A percentile compares a stretch with the other conserved stretches of the same genome.
Evolutionary conservation across 2,888 invertebrate genomes (phyloP).

Genomic region (Muschampia plurimacula): DNA sequence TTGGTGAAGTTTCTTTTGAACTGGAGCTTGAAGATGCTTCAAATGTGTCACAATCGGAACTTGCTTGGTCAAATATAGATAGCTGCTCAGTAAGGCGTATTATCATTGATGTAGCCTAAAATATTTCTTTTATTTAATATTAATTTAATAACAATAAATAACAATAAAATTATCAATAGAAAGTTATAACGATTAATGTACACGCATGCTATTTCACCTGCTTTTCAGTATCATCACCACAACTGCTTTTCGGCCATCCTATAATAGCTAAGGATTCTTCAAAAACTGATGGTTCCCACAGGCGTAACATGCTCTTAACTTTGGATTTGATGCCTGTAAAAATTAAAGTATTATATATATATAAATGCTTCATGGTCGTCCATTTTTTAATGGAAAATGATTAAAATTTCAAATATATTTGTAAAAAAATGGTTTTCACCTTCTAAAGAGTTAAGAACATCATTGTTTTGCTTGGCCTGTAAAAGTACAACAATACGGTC

Average conservation of each 20-base stretch:
- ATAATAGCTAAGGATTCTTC: conserved; percentile 94
- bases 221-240: conserved; percentile 56
- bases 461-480: conserved; percentile 84
- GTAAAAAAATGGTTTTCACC: conserved; percentile 47
- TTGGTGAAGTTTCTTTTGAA: conserved; percentile 87
- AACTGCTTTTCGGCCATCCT: conserved; percentile 89
- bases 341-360: background rate
- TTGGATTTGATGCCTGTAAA: conserved; percentile 77
- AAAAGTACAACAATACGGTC: conserved; percentile 90
- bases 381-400: background rate
- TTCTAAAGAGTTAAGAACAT: conserved; percentile 38
- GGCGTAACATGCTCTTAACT: conserved; percentile 91
- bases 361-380: background rate
- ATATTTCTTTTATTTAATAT: background rate
- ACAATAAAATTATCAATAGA: background rate
- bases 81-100: conserved; percentile 92
- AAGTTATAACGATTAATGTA: background rate
- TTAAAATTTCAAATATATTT: background rate
- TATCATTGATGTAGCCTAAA: conserved; percentile 89
- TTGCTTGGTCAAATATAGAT: conserved; percentile 87
- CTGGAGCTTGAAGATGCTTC: conserved; percentile 85
- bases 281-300: conserved; percentile 94
- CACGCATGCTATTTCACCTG: conserved; percentile 56
- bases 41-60: conserved; percentile 90
- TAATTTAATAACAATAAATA: too few relatives aligned